Evolutionary conservation across 2,113 vertebrate species (phyloP), one percentile per base, ranked within the genome.

Genomic region (Addax nasomaculatus): DNA sequence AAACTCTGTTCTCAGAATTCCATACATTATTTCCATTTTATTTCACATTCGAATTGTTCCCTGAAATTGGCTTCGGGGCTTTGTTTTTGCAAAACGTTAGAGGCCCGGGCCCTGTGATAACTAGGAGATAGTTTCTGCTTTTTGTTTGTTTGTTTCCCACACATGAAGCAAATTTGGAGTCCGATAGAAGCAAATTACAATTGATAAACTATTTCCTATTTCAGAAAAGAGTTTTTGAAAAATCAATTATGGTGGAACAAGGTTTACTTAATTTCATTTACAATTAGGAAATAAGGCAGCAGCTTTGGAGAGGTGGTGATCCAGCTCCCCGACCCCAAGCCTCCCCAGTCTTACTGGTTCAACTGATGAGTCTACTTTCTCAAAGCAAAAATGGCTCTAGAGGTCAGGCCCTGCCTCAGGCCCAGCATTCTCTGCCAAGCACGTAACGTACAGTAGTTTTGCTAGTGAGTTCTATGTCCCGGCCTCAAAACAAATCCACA

Each of bases 11-110:
- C 94, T 96, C 93, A 62, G 53, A 13, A 94, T 90, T 98, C 97
- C 39, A 58, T 58, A 91, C 93, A 95, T 98, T 81, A 93, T 96
- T 96, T 98, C 43, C 93, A 95, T 96, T 98, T 97, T 98, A 98
- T 98, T 98, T 96, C 73, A 96, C 45, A 60, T 97, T 96, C 83
- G 94, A 23, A 86, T 91, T 90, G 80, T 91, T 91, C 93, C 85
- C 88, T 98, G 80, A 97, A 94, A 95, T 91, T 33, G 90, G 89
- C 39, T 93, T 55, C 73, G 49, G 80, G 62, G 53, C 57, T 94
- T 84, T 30, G 23, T 73, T 94, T 97, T 91, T 94, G 83, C 60
- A 79, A 89, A 93, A 90, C 23, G 81, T 95, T 57, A 64, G 70
- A 55, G 39, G 29, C 76, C 33, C 19, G 64, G 70, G 58, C 39